Conservation (phyloP, 2,888 invertebrate genomes). For the Noctua janthe region DNA sequence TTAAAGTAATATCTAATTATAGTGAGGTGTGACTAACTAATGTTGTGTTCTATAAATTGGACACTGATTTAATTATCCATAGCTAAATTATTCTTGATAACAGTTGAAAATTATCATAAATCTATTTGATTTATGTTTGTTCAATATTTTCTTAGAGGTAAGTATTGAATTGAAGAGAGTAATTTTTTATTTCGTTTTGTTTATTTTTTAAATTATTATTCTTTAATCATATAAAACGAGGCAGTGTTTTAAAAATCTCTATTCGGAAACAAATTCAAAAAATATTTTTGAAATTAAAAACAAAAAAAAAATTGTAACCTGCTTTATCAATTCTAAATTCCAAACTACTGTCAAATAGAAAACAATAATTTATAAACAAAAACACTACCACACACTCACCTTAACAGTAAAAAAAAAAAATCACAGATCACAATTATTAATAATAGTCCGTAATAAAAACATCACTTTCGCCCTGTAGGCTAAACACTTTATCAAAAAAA, state of each 20-base stretch:
- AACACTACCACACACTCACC: conserved; percentile 31
- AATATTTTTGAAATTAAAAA: too few species aligned
- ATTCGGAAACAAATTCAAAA: neutral
- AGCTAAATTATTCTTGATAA: neutral
- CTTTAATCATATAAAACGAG: neutral
- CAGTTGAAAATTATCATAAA: neutral
- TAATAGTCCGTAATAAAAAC: conserved; percentile 8
- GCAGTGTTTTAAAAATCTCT: neutral
- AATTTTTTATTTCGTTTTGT: neutral
- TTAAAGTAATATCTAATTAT: neutral
- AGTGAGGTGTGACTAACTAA: conserved; percentile 11
- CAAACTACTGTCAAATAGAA: neutral
- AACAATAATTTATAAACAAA: neutral
- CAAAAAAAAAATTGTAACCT: neutral
- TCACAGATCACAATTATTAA: conserved; percentile 35
- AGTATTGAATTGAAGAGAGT: neutral
- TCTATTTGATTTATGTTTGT: neutral
- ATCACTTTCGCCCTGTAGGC: conserved; percentile 41
- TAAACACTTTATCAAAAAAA: conserved; percentile 1
- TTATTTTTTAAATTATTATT: too few species aligned
- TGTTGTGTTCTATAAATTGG: conserved; percentile 34
- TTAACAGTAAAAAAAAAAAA: conserved; percentile 16
- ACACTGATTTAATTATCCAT: conserved; percentile 13
- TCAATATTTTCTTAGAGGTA: neutral
- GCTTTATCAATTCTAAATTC: too few species aligned